Conservation (phyloP, 2,113 vertebrate genomes). For the Paraplagusia blochii region DNA sequence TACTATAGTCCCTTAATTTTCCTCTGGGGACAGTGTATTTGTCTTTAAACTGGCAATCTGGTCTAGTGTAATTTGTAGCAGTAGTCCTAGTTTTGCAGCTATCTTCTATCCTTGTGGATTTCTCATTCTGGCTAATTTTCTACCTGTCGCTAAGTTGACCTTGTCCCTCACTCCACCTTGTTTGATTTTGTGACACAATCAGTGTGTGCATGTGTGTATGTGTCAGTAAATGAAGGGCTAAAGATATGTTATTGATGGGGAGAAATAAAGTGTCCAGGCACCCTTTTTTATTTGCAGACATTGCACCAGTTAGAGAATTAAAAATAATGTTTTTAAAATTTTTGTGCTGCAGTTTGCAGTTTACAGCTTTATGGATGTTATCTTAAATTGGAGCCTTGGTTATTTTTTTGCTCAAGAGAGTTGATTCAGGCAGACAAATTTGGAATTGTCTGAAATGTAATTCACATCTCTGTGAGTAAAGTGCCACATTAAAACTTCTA, state of each 20-base stretch:
- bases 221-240: slow-evolving; percentile 28
- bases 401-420: slow-evolving; percentile 24
- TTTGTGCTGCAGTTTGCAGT: slow-evolving; percentile 45
- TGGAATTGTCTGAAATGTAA: slow-evolving; percentile 26
- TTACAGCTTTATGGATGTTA: slow-evolving; percentile 28
- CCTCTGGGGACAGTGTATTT: slow-evolving; percentile 35
- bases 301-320: slow-evolving; percentile 76
- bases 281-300: slow-evolving; percentile 83
- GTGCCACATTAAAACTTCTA: slow-evolving; percentile 1
- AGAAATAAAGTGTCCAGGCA: slow-evolving; percentile 79
- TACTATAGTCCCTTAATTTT: background rate
- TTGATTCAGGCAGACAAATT: slow-evolving; percentile 18
- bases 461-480: slow-evolving; percentile 18
- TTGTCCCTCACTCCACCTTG: slow-evolving; percentile 68
- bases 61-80: slow-evolving; percentile 57
- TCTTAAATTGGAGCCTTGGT: slow-evolving; percentile 5
- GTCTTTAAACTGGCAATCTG: slow-evolving; percentile 46
- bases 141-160: slow-evolving; percentile 61
- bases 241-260: slow-evolving; percentile 4
- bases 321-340: slow-evolving; percentile 45
- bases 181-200: slow-evolving; percentile 39
- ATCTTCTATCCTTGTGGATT: slow-evolving; percentile 47
- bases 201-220: slow-evolving; percentile 17
- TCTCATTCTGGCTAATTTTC: slow-evolving; percentile 63
- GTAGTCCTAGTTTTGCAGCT: slow-evolving; percentile 47